Percentiles rank a stretch among this genome's conserved stretches.
Evolutionary conservation across 2,113 vertebrate species (phyloP).

Genomic region (Eupsittula cactorum): DNA sequence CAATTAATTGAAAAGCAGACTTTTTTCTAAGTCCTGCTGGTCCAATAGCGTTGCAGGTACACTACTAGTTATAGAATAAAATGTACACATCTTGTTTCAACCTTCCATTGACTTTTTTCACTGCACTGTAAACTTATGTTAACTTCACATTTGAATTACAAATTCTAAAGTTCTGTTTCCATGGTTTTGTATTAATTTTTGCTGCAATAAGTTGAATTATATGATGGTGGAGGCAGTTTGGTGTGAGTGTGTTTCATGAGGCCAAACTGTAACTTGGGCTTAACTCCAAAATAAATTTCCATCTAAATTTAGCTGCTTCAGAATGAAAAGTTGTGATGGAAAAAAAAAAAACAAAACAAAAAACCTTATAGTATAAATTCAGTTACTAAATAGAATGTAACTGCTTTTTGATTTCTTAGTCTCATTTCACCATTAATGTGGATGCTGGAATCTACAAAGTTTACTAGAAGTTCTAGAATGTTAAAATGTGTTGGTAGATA

Average conservation of each 20-base stretch:
- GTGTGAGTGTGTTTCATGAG: background rate
- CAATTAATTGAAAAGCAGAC: background rate
- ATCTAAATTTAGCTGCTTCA: background rate
- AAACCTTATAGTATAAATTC: background rate
- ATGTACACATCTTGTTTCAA: background rate
- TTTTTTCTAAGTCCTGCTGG: background rate
- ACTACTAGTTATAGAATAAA: background rate
- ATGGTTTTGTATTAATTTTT: background rate
- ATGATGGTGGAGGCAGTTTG: background rate
- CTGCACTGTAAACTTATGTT: background rate
- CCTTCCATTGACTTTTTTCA: background rate
- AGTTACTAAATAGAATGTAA: conserved; percentile 18
- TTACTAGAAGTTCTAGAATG: background rate
- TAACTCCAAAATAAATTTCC: conserved; percentile 21
- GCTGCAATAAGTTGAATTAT: background rate
- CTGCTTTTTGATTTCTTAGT: background rate
- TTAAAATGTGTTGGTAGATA: background rate
- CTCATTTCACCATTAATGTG: background rate
- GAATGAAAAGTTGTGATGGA: background rate
- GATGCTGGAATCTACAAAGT: background rate
- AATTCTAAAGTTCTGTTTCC: background rate
- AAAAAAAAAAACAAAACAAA: background rate
- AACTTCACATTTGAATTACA: conserved; percentile 19
- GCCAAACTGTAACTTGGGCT: background rate
- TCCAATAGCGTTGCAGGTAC: background rate